phyloP scores from a whole-genome alignment of 2,113 vertebrate species.

The Podarcis muralis region DNA sequence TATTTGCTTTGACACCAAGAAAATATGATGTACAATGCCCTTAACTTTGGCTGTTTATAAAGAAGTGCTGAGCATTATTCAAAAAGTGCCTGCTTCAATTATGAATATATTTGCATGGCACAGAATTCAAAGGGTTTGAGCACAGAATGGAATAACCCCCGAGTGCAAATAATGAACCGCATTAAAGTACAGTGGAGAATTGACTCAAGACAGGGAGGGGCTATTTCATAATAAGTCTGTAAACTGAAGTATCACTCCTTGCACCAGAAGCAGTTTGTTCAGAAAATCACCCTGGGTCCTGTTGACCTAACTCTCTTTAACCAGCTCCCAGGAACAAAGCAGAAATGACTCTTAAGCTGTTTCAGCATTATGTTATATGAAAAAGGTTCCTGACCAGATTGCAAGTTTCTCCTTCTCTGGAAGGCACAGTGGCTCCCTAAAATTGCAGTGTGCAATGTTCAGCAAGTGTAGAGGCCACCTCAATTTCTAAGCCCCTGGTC shows the following conservation, averaged over 20 bases:
- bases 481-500: not conserved
- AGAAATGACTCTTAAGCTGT: not conserved
- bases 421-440: not conserved
- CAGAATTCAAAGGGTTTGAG: not conserved
- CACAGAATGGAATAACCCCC: not conserved
- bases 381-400: not conserved
- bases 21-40: not conserved
- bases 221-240: not conserved
- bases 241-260: not conserved
- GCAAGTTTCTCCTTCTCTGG: not conserved
- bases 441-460: not conserved
- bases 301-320: not conserved
- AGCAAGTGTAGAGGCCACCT: not conserved
- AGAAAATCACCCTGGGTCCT: not conserved
- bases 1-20: not conserved
- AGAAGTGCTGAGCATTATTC: not conserved
- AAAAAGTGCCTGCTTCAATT: not conserved
- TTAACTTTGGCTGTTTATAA: not conserved
- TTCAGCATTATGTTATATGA: not conserved
- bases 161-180: not conserved
- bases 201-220: not conserved
- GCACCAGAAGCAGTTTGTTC: not conserved
- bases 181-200: not conserved
- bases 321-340: not conserved
- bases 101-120: not conserved